Percentiles rank a stretch among this genome's conserved stretches.
Conservation (phyloP, 92 coral and sea anemone species). For the Umimayanthus chanpuru region DNA sequence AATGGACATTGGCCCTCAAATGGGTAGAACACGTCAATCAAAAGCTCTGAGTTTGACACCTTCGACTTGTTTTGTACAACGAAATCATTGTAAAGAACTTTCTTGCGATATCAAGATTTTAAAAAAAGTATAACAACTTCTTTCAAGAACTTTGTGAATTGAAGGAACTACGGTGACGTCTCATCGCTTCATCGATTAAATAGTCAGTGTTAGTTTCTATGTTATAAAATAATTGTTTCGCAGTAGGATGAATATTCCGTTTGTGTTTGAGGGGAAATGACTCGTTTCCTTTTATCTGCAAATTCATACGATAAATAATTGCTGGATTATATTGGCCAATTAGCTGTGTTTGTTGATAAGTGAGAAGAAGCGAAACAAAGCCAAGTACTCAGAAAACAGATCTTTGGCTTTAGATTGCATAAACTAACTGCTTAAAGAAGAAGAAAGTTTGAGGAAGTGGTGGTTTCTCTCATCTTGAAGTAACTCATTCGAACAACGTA, state of each 20-base stretch:
- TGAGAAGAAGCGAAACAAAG: neutral
- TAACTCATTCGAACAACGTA: neutral
- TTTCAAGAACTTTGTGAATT: neutral
- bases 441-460: neutral
- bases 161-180: neutral
- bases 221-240: neutral
- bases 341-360: neutral
- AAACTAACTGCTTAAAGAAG: neutral
- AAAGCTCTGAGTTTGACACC: neutral
- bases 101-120: neutral
- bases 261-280: neutral
- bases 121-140: no score
- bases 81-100: neutral
- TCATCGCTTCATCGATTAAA: neutral
- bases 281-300: neutral
- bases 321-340: neutral
- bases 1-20: neutral
- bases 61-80: neutral
- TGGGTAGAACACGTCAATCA: neutral
- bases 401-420: neutral
- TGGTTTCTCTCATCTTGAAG: no score
- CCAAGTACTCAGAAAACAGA: no score
- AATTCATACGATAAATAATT: no score
- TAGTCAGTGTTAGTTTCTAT: neutral
- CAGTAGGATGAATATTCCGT: neutral